These are phyloP conservation scores for Teleiodes luculella DNA, from an alignment of 2,888 invertebrate species.

Conservation along the genomic window DNA sequence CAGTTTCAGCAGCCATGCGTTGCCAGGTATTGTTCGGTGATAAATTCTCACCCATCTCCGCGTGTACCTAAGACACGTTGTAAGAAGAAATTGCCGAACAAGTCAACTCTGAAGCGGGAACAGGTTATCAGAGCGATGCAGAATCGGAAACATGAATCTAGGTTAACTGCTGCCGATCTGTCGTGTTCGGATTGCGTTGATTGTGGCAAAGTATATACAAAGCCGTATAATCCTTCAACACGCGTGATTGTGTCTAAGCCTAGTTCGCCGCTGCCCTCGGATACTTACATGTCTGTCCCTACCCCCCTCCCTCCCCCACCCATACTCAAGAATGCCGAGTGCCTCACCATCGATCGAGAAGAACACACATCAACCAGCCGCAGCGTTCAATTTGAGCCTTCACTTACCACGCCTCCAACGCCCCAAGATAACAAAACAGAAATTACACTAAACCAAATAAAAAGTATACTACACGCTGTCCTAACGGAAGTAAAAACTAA, in stretches of 20 bases:
- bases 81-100: conserved; percentile 6
- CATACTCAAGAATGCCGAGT: conserved; percentile 37
- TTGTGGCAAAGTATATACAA: conserved; percentile 43
- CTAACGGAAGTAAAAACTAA: conserved; percentile 60
- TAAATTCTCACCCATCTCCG: background rate
- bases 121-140: conserved; percentile 1
- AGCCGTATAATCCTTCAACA: conserved; percentile 19
- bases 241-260: background rate
- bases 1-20: conserved; percentile 19
- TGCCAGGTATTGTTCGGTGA: conserved; percentile 29
- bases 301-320: background rate
- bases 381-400: conserved; percentile 28
- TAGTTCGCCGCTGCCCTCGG: background rate
- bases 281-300: background rate
- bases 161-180: background rate
- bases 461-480: conserved; percentile 58
- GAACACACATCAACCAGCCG: conserved; percentile 42
- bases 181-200: conserved; percentile 32
- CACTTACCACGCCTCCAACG: background rate
- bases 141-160: background rate
- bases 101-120: background rate
- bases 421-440: conserved; percentile 47
- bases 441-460: conserved; percentile 58
- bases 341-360: conserved; percentile 38
- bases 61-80: background rate